Base-by-base conservation (phyloP, 2,888 invertebrate species). In the Philaethria dido region DNA sequence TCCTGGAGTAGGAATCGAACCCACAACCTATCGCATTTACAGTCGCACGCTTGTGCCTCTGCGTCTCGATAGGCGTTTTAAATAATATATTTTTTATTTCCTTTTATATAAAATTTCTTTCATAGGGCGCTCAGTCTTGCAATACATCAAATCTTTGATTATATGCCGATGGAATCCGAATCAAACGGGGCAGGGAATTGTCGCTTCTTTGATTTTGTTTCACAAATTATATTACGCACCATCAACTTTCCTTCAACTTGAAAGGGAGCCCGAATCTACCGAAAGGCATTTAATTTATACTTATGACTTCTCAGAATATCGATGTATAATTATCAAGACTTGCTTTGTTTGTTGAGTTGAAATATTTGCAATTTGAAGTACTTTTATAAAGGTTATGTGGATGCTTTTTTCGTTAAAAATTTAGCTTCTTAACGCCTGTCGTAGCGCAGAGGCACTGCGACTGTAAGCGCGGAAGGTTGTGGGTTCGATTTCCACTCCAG, bases 171-270 rank as follows among this genome's bases (percentile, higher is more conserved):
- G 59, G 45, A 45, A 60, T 60, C 44, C 33, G 44, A 60, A 45
- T 60, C 29, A 60, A 60, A 45, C 45, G 29, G 45, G 18, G 45
- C 60, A 60, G 16, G 45, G 45, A 60, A 60, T 60, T 45, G 45
- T 60, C 60, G 25, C 45, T 60, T 45, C 60, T 60, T 45, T 60
- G 45, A 60, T 60, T 60, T 60, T 60, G 29, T 29, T 60, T 29
- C 45, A 8, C 25, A 29, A 45, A 29, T 60, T 44, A 60, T 57
- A 42, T 60, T 45, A 44, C 59, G 59, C 45, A 44, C 59, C 44
- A 60, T 60, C 45, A 45, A 29, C 42, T 44, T 45, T 25, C 16
- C 45, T 60, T 45, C 20, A 25, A 60, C 29, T 45, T 60, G 59
- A 44, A 45, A 59, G 25, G 45, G 57, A 20, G 9, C 14, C 42